Evolutionary conservation across 2,113 vertebrate genomes (phyloP).

Genomic region (Atrichornis clamosus): DNA sequence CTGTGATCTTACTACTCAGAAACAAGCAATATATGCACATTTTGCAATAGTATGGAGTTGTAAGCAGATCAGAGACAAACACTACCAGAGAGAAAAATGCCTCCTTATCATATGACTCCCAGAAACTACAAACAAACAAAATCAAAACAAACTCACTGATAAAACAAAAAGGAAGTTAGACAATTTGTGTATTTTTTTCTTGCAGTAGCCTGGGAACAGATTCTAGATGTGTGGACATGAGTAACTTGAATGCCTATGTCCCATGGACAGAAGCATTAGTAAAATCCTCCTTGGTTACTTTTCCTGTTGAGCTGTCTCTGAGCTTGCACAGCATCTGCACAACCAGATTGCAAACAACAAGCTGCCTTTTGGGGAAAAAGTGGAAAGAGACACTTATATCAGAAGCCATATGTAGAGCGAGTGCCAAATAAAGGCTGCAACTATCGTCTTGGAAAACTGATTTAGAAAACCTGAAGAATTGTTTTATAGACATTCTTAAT

Average conservation of each 20-base stretch:
- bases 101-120: background rate
- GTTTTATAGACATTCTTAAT: background rate
- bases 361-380: background rate
- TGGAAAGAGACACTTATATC: background rate
- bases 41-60: background rate
- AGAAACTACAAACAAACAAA: conserved; percentile 6
- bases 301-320: background rate
- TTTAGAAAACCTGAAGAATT: background rate
- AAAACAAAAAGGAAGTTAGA: background rate
- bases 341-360: background rate
- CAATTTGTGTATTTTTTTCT: background rate
- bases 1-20: background rate
- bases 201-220: background rate
- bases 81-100: background rate
- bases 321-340: background rate
- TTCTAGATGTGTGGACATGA: background rate
- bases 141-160: background rate
- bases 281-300: background rate
- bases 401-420: background rate
- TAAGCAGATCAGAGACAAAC: background rate
- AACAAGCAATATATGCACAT: background rate
- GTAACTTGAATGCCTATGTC: background rate
- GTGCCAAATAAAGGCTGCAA: background rate
- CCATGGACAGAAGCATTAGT: background rate
- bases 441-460: background rate